A percentile compares a stretch with the other conserved stretches of the same genome.
Conservation (phyloP, 1,140 invertebrate species). For the Arctopsyche grandis region DNA sequence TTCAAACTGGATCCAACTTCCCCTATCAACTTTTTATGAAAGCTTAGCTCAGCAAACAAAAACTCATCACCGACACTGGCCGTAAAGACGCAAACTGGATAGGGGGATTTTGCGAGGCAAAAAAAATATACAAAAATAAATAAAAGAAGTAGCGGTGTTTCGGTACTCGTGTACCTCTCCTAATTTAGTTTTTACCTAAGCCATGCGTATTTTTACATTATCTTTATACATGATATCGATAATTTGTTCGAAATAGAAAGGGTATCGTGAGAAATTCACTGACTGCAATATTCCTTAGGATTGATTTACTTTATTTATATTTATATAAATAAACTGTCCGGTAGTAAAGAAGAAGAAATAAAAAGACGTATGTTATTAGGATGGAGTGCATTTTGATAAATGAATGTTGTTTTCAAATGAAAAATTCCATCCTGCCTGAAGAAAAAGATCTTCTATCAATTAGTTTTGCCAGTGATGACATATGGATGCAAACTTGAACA, state of each 20-base stretch:
- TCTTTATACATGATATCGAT: not conserved
- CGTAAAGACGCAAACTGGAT: conserved; percentile 18
- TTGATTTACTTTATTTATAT: too few relatives aligned
- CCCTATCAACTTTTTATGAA: conserved; percentile 31
- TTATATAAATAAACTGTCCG: too few relatives aligned
- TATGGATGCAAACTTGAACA: too few relatives aligned
- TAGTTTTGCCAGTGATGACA: too few relatives aligned
- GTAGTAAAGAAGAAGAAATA: too few relatives aligned
- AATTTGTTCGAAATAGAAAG: not conserved
- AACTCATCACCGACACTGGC: conserved; percentile 30
- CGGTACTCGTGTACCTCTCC: not conserved
- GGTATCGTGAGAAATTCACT: too few relatives aligned
- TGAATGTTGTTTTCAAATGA: too few relatives aligned
- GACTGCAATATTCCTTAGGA: too few relatives aligned
- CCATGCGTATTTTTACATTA: not conserved
- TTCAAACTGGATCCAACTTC: conserved; percentile 29
- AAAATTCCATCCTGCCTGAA: too few relatives aligned
- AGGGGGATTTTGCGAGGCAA: conserved; percentile 11
- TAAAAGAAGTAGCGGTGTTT: not conserved
- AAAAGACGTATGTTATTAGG: too few relatives aligned
- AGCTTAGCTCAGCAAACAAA: conserved; percentile 32
- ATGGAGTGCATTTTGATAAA: too few relatives aligned
- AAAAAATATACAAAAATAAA: not conserved
- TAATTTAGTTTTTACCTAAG: conserved; percentile 14
- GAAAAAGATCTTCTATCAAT: too few relatives aligned